Evolutionary conservation across 2,797 vertebrate genomes (phyloP).

Genomic region (Sebastiscus albofasciatus): DNA sequence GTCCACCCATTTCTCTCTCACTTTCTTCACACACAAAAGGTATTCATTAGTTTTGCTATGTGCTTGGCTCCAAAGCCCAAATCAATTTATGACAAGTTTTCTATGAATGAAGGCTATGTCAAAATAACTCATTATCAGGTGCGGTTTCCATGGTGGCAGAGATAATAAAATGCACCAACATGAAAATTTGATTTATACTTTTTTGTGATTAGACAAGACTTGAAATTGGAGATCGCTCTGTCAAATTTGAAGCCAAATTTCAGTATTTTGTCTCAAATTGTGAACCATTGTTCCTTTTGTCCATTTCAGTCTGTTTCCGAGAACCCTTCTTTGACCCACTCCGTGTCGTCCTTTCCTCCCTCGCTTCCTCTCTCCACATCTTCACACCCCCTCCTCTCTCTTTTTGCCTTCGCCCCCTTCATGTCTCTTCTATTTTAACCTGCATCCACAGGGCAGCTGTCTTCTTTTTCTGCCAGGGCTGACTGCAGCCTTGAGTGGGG

Average conservation of each 20-base stretch:
- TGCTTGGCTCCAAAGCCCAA: background rate
- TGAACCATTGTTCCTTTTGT: background rate
- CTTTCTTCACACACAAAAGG: conserved; percentile 10
- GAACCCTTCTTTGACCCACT: background rate
- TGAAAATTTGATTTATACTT: background rate
- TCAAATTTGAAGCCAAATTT: background rate
- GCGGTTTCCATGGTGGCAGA: conserved; percentile 3
- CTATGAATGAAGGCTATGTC: background rate
- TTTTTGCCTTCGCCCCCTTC: background rate
- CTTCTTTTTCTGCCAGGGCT: conserved; percentile 15
- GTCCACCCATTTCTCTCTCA: background rate
- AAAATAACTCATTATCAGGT: conserved; percentile 12
- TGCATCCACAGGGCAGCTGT: conserved; percentile 19
- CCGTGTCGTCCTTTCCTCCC: background rate
- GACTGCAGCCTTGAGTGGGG: conserved; percentile 10
- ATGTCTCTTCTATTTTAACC: conserved; percentile 31
- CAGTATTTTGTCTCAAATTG: background rate
- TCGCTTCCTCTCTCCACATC: background rate
- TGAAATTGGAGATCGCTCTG: background rate
- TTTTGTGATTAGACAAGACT: background rate
- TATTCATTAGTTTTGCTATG: background rate
- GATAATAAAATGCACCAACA: conserved; percentile 3
- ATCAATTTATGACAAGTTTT: conserved; percentile 14
- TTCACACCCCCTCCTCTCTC: background rate
- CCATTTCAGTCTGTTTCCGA: background rate